Evolutionary conservation across 1,140 invertebrate genomes (phyloP), one percentile per base, ranked within the genome.

Genomic region (Drosophila pseudoobscura): DNA sequence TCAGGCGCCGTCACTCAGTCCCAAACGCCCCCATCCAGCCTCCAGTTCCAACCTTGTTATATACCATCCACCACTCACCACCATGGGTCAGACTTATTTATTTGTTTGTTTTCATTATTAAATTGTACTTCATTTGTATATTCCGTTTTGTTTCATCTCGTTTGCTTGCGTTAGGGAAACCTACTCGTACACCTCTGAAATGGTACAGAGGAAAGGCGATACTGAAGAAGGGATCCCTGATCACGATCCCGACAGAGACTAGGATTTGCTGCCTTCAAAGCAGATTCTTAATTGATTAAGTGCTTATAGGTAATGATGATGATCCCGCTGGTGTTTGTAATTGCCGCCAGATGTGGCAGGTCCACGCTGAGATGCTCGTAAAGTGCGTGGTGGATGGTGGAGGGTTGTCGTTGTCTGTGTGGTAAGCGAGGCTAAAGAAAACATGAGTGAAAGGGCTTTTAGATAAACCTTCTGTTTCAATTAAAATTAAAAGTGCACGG

Each of bases 21-120:
- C 50, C 45, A 35, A 22, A 2, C 24, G 5, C 15, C 22, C 26
- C 13, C 58, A 39, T 35, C 47, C 17, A 15, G 57, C 35, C 35
- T 39, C 35, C 35, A 13, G 35, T 39, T 39, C 35, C 35, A 39
- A 3, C 35, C 35, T 39, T 39, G 35, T 39, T 39, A 13, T 39
- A 3, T 39, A 22, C 45, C 45, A 43, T 41, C 11, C 35, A 39
- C 24, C 24, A 26, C 57, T 46, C 39, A 35, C 43, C 45, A 43
- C 44, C 35, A 39, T 13, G 35, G 55, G 70, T 69, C 76, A 74
- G 58, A 63, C 50, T 54, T 61, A 73, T 63, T 83, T 77, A 70
- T 70, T 72, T 85, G 43, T 87, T 75, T 88, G 47, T 88, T 65
- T 79, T 76, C 58, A 83, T 88, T 88, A 88, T 78, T 75, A 72